Evolutionary conservation across 2,797 vertebrate genomes (phyloP).

Genomic region (Danionella dracula): DNA sequence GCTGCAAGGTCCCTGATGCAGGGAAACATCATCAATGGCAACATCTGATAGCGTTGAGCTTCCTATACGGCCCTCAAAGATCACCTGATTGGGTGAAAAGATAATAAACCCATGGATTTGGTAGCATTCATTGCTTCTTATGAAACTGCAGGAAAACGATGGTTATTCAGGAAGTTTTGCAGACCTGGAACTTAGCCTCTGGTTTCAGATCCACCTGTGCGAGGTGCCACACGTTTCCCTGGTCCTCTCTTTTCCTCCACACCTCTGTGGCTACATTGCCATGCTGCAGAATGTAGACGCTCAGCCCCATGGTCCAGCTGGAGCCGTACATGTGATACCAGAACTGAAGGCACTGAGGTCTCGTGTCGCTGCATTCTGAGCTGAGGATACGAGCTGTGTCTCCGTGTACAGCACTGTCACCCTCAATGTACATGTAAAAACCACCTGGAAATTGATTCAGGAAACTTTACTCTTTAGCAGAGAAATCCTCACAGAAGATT

Average conservation of each 20-base stretch:
- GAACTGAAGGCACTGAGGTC: conserved; percentile 70
- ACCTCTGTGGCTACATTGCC: conserved; percentile 35
- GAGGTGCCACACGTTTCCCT: conserved; percentile 65
- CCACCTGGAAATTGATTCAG: conserved; percentile 50
- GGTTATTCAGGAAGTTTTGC: neutral
- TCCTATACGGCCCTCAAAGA: conserved; percentile 44
- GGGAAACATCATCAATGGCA: conserved; percentile 72
- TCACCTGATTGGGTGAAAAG: conserved; percentile 4
- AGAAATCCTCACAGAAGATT: too few relatives aligned
- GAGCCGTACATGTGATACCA: conserved; percentile 74
- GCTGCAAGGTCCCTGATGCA: conserved; percentile 61
- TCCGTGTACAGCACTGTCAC: conserved; percentile 48
- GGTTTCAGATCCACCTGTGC: conserved; percentile 59
- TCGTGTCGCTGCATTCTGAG: conserved; percentile 53
- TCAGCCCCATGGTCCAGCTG: conserved; percentile 66
- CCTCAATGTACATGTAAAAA: conserved; percentile 67
- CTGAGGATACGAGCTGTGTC: conserved; percentile 66
- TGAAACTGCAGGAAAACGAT: too few relatives aligned
- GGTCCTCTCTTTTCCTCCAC: conserved; percentile 61
- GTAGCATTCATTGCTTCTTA: too few relatives aligned
- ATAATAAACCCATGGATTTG: too few relatives aligned
- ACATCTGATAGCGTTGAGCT: conserved; percentile 57
- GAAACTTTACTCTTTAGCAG: too few relatives aligned
- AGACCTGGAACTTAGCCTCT: conserved; percentile 52
- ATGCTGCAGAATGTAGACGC: conserved; percentile 60